Conservation (phyloP, 2,888 invertebrate species). For the Drosophila maculinotata region DNA sequence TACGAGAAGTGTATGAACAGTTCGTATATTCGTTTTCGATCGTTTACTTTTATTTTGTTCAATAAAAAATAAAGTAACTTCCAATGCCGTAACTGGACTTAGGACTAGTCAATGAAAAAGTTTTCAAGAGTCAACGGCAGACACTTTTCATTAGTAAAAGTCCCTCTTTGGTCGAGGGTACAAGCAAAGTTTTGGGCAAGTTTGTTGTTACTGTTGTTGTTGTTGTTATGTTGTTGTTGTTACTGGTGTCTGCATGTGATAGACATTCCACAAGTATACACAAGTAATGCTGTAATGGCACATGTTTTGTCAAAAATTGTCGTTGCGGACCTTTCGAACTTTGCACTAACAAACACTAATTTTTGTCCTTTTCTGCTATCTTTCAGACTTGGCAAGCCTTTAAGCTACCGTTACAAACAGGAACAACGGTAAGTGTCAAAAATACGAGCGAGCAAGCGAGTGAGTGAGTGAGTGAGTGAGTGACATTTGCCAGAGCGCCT, state of each 20-base stretch:
- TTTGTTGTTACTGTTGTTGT: slow-evolving; percentile 17
- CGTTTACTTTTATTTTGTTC: slow-evolving; percentile 74
- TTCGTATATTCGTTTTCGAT: slow-evolving; percentile 32
- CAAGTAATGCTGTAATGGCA: slow-evolving; percentile 71
- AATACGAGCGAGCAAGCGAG: slow-evolving; percentile 1
- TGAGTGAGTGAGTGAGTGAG: slow-evolving; percentile 38
- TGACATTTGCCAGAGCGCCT: slow-evolving; percentile 75
- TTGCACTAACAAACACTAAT: slow-evolving; percentile 69
- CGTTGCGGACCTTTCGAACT: slow-evolving; percentile 42
- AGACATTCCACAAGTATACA: slow-evolving; percentile 70
- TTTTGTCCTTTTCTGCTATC: slow-evolving; percentile 38
- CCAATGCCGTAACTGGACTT: slow-evolving; percentile 55
- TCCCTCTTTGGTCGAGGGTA: slow-evolving; percentile 50
- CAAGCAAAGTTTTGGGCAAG: slow-evolving; percentile 65
- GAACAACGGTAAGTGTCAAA: slow-evolving; percentile 73
- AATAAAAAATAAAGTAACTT: slow-evolving; percentile 73
- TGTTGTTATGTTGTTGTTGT: slow-evolving; percentile 17
- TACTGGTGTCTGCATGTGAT: slow-evolving; percentile 50
- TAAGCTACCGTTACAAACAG: slow-evolving; percentile 60
- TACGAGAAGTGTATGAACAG: slow-evolving; percentile 21
- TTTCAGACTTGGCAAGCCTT: slow-evolving; percentile 61
- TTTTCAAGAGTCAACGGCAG: slow-evolving; percentile 68
- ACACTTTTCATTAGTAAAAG: slow-evolving; percentile 76
- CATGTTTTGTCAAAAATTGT: slow-evolving; percentile 62
- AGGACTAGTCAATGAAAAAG: slow-evolving; percentile 62